Base-by-base conservation (phyloP, 2,113 vertebrate genomes). In the Pachyramphus minor region DNA sequence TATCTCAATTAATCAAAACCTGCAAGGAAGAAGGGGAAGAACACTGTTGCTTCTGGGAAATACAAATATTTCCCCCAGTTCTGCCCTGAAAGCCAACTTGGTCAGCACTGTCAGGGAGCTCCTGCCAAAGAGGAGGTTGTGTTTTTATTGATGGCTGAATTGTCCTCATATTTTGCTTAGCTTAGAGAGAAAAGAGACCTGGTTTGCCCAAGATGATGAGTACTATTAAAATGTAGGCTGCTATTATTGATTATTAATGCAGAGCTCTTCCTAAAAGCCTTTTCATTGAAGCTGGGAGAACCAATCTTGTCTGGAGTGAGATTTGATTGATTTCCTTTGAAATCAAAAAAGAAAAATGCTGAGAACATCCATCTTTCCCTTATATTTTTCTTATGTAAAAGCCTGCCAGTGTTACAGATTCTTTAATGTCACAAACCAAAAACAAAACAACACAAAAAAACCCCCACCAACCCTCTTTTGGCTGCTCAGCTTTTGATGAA, bases 201-300 rank as follows among this genome's bases (percentile, higher is more conserved):
- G 58, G 42, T 90, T 96, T 83, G 85, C 45, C 90, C 88, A 78
- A 50, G 44, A 81, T 68, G 87, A 80, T 3, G 24, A 41, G 60
- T 33, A 37, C 68, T 64, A 60, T 75, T 67, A 90, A 90, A 90
- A 94, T 49, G 52, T 78, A 90, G 90, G 72, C 64, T 95, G 90
- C 47, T 75, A 30, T 50, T 96, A 96, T 94, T 91, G 96, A 92
- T 94, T 92, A 88, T 94, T 96, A 95, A 95, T 90, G 75, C 64
- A 21, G 19, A 90, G 50, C 4, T 0, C 82, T 96, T 95, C 78
- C 78, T 90, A 55, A 95, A 93, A 94, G 82, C 68, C 59, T 86
- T 73, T 64, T 71, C n/a, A 84, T 63, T 88, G 88, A 85, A 84
- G 73, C 68, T 88, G 76, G 68, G 78, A 84, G 85, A 87, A 87